Percentiles rank a stretch among this genome's conserved stretches.
phyloP scores from a whole-genome alignment of 1,140 invertebrate genomes.

The Bathynomus jamesi region DNA sequence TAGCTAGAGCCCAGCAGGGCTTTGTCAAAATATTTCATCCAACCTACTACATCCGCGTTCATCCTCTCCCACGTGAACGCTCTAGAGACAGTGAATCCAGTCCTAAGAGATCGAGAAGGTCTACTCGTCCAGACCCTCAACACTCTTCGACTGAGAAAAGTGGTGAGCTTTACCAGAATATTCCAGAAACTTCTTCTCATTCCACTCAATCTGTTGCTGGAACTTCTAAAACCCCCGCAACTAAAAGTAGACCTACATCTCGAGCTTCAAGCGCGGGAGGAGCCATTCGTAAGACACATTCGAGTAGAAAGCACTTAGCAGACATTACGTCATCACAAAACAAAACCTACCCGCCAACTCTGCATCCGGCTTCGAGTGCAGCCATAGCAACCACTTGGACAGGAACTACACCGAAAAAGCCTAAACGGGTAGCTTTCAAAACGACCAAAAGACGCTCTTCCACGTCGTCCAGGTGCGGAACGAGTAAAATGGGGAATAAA shows the following conservation, averaged over 20 bases:
- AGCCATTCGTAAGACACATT: neutral
- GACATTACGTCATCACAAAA: neutral
- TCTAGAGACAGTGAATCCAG: conserved; percentile 1
- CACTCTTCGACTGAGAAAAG: neutral
- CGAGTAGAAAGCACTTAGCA: neutral
- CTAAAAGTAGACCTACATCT: neutral
- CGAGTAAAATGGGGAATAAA: conserved; percentile 77
- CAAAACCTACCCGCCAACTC: neutral
- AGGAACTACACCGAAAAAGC: neutral
- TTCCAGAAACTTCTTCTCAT: neutral
- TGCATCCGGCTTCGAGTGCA: neutral
- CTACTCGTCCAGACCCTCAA: neutral
- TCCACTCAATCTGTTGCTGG: neutral
- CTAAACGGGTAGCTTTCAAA: neutral
- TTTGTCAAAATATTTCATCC: neutral
- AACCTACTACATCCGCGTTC: neutral
- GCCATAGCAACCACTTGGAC: neutral
- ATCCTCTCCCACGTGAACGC: neutral
- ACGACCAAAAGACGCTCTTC: neutral
- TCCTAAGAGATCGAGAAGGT: neutral
- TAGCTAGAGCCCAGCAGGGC: neutral
- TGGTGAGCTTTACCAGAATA: neutral
- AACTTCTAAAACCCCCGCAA: neutral
- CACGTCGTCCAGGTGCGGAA: neutral
- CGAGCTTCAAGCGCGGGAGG: neutral